A percentile compares a stretch with the other conserved stretches of the same genome.
Conservation (phyloP, 1,140 invertebrate species). For the Epicauta chinensis region DNA sequence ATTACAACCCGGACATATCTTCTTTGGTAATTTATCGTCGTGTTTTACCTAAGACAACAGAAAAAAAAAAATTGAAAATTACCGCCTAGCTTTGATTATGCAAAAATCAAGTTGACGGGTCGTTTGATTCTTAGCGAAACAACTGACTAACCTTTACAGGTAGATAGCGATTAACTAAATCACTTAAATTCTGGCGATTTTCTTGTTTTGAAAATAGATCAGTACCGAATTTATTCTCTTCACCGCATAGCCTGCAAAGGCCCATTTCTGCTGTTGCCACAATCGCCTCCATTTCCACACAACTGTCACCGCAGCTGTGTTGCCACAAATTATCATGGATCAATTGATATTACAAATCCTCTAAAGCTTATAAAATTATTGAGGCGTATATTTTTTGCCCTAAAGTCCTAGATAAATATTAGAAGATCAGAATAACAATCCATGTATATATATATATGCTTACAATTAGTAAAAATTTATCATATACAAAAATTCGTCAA, state of each 20-base stretch:
- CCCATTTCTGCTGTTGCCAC: constrained; percentile 47
- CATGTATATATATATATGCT: no score
- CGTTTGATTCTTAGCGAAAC: background rate
- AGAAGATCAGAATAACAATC: no score
- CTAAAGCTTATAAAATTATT: no score
- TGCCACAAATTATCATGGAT: no score
- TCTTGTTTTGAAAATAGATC: constrained; percentile 52
- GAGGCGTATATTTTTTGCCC: no score
- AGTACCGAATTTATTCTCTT: constrained; percentile 61
- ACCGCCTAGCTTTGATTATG: constrained; percentile 15
- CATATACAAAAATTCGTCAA: no score
- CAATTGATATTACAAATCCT: no score
- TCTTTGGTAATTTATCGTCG: constrained; percentile 61
- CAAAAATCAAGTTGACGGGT: constrained; percentile 7
- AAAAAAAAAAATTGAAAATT: constrained; percentile 30
- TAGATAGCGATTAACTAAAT: constrained; percentile 62
- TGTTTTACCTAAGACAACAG: constrained; percentile 52
- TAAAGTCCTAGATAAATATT: no score
- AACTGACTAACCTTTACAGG: constrained; percentile 57
- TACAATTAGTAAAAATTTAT: no score
- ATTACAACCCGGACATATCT: constrained; percentile 67
- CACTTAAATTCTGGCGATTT: constrained; percentile 54
- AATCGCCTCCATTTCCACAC: constrained; percentile 29
- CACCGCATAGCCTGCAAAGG: constrained; percentile 65
- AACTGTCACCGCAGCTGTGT: no score